A percentile compares a stretch with the other conserved stretches of the same genome.
These are phyloP conservation scores for Glaucomys volans DNA, from an alignment of 2,113 vertebrate genomes.

Conservation along the genomic window DNA sequence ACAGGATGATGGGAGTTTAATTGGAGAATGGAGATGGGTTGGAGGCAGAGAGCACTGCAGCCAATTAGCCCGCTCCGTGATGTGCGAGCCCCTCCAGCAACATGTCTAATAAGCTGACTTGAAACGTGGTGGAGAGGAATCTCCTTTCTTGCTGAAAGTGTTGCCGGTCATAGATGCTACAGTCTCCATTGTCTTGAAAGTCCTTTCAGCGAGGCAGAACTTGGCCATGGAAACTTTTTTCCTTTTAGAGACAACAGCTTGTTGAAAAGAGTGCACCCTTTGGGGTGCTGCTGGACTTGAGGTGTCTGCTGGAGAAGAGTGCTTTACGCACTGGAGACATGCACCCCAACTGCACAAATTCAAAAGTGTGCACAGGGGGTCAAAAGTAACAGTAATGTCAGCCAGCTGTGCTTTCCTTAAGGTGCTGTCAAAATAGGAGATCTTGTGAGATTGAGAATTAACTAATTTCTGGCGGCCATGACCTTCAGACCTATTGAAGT, in stretches of 20 bases:
- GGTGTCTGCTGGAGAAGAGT: background rate
- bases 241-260: background rate
- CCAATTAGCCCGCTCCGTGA: conserved; percentile 36
- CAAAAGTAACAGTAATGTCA: background rate
- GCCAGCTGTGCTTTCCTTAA: background rate
- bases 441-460: background rate
- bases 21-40: conserved; percentile 29
- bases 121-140: background rate
- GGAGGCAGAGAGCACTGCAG: conserved; percentile 17
- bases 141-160: background rate
- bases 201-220: background rate
- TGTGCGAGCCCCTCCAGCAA: conserved; percentile 32
- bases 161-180: background rate
- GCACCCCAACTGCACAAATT: background rate
- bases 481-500: background rate
- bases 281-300: background rate
- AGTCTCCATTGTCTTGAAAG: background rate
- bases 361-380: background rate
- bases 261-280: background rate
- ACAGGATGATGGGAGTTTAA: conserved; percentile 61
- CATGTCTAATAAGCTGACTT: background rate
- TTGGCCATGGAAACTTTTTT: background rate
- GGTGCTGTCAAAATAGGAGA: background rate
- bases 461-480: background rate
- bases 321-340: background rate